Conservation (phyloP, 2,888 invertebrate genomes). For the Tenthredo amoena region DNA sequence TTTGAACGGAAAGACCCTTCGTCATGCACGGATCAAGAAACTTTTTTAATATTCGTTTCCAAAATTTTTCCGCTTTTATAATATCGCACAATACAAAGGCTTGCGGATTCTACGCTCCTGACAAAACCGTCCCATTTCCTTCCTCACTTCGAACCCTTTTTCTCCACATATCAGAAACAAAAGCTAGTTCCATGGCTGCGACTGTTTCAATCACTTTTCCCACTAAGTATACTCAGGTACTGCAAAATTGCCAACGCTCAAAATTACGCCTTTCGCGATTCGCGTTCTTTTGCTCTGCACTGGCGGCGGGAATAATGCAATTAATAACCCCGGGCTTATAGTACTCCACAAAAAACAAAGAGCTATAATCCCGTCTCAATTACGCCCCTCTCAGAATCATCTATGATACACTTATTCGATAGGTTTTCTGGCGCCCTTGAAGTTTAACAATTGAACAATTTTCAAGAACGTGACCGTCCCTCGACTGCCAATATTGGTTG, state of each 20-base stretch:
- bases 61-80: background rate
- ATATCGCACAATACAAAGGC: background rate
- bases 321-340: slow-evolving; percentile 9
- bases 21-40: background rate
- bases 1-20: background rate
- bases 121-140: background rate
- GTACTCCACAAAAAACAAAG: background rate
- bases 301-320: background rate
- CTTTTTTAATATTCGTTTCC: slow-evolving; percentile 6
- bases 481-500: background rate
- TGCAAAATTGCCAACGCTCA: background rate
- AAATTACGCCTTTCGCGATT: background rate
- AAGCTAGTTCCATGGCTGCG: background rate
- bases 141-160: background rate
- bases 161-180: background rate
- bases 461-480: no score
- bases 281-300: background rate
- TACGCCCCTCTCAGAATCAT: background rate
- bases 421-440: background rate
- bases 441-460: background rate
- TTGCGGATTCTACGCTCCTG: background rate
- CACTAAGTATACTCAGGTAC: background rate
- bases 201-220: background rate
- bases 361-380: background rate
- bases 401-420: background rate